Conservation (phyloP, 2,113 vertebrate genomes). For the Perca schrenkii region DNA sequence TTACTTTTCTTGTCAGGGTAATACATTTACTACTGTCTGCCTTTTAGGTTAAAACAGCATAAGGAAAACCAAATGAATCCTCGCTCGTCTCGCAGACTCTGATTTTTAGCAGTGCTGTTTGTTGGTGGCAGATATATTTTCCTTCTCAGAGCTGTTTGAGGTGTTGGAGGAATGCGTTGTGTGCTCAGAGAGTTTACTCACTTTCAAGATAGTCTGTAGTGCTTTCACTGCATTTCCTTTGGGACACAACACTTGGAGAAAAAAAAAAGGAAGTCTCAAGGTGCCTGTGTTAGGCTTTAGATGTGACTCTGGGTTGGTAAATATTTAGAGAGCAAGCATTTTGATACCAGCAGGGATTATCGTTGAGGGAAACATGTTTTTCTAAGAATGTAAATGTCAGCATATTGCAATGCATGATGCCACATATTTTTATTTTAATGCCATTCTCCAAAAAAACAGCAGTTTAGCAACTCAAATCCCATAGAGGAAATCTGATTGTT, state of each 20-base stretch:
- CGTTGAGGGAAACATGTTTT: conserved; percentile 75
- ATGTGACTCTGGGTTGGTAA: conserved; percentile 81
- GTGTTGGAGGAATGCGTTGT: conserved; percentile 62
- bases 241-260: conserved; percentile 76
- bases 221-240: conserved; percentile 77
- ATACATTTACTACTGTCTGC: conserved; percentile 37
- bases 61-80: conserved; percentile 31
- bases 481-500: conserved; percentile 44
- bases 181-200: conserved; percentile 70
- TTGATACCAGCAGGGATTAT: conserved; percentile 82
- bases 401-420: conserved; percentile 57
- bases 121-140: conserved; percentile 50
- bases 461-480: conserved; percentile 46
- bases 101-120: conserved; percentile 58
- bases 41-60: conserved; percentile 20
- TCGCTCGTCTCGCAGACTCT: conserved; percentile 21
- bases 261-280: conserved; percentile 69
- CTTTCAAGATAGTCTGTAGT: conserved; percentile 70
- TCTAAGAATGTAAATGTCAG: conserved; percentile 78
- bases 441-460: conserved; percentile 29
- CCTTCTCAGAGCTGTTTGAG: conserved; percentile 61
- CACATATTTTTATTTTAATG: conserved; percentile 54
- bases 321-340: conserved; percentile 85
- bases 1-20: conserved; percentile 35
- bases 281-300: conserved; percentile 76